A percentile compares a stretch with the other conserved stretches of the same genome.
These are phyloP conservation scores for Drosophila auraria DNA, from an alignment of 1,140 invertebrate species.

Conservation along the genomic window DNA sequence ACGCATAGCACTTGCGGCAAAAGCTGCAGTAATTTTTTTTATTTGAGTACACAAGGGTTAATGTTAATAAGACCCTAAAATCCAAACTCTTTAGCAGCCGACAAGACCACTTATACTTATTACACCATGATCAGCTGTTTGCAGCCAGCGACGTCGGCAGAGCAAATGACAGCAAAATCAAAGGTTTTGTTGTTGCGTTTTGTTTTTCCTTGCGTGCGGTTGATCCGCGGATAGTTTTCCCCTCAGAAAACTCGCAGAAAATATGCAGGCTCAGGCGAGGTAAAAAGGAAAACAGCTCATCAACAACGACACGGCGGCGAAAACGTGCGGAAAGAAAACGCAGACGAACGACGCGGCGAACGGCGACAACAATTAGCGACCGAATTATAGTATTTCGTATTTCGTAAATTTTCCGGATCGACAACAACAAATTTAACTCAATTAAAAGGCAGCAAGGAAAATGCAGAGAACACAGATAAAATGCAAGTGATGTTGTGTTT, in stretches of 20 bases:
- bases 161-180: too few relatives aligned
- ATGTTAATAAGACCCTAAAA: too few relatives aligned
- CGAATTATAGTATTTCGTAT: conserved; percentile 12
- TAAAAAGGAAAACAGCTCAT: conserved; percentile 19
- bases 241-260: conserved; percentile 20
- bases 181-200: too few relatives aligned
- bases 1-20: too few relatives aligned
- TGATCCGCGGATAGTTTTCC: conserved; percentile 39
- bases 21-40: too few relatives aligned
- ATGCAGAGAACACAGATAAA: conserved; percentile 35
- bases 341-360: neutral
- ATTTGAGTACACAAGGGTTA: too few relatives aligned
- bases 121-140: too few relatives aligned
- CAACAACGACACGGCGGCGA: conserved; percentile 2
- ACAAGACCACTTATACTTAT: too few relatives aligned
- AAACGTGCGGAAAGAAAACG: neutral
- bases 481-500: conserved; percentile 32
- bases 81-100: too few relatives aligned
- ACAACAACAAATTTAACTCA: conserved; percentile 48
- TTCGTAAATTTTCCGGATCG: conserved; percentile 19
- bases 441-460: conserved; percentile 34
- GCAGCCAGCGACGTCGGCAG: too few relatives aligned
- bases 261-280: conserved; percentile 29
- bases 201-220: conserved; percentile 31
- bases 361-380: conserved; percentile 16